Evolutionary conservation across 2,888 invertebrate species (phyloP).

Genomic region (Megaustenia siamemsis): DNA sequence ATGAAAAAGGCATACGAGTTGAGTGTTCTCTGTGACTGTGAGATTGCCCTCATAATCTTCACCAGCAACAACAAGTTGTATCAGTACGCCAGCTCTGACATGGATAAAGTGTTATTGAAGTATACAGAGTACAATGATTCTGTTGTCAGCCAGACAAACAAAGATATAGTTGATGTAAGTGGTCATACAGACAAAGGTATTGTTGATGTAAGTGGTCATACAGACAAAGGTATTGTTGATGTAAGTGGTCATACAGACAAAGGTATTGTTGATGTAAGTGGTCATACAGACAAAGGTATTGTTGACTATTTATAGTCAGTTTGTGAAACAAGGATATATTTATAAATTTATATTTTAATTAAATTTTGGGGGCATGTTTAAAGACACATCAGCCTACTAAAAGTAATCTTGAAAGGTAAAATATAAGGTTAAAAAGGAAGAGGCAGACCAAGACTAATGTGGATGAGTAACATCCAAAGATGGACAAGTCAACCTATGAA

Average conservation of each 20-base stretch:
- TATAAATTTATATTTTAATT: too few relatives aligned
- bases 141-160: conserved; percentile 99
- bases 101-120: conserved; percentile 97
- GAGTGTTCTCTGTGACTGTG: conserved; percentile 99
- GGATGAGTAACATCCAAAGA: too few relatives aligned
- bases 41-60: conserved; percentile 99
- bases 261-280: too few relatives aligned
- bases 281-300: too few relatives aligned
- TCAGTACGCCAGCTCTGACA: conserved; percentile 97
- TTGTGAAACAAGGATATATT: too few relatives aligned
- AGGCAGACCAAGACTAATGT: too few relatives aligned
- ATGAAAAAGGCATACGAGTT: conserved; percentile 99
- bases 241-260: background rate
- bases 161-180: conserved; percentile 98
- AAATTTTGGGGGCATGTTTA: too few relatives aligned
- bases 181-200: conserved; percentile 54
- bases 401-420: too few relatives aligned
- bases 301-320: too few relatives aligned
- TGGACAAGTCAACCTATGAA: too few relatives aligned
- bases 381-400: too few relatives aligned
- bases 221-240: background rate
- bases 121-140: conserved; percentile 99
- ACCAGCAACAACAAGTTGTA: conserved; percentile 98
- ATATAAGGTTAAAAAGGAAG: too few relatives aligned
- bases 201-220: background rate